Percentiles rank a stretch among this genome's conserved stretches.
These are phyloP conservation scores for Saccostrea glomerata DNA, from an alignment of 1,140 invertebrate species.

Conservation along the genomic window DNA sequence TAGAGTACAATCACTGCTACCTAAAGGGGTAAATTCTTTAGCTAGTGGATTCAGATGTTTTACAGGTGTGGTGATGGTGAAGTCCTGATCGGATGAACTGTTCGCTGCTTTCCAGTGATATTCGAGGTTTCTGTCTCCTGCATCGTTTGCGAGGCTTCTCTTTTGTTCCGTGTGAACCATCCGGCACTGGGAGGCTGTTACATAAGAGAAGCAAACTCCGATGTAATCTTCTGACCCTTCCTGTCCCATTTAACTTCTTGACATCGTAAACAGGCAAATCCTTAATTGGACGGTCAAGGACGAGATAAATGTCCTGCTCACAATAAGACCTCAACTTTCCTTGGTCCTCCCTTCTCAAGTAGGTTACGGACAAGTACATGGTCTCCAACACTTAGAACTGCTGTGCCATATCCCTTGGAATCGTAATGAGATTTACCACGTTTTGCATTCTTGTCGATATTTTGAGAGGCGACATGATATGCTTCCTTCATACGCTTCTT, in stretches of 20 bases:
- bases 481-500: slow-evolving; percentile 25
- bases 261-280: slow-evolving; percentile 40
- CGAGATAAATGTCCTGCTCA: slow-evolving; percentile 41
- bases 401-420: too few species aligned
- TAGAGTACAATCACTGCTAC: slow-evolving; percentile 1
- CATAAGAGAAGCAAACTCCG: slow-evolving; percentile 34
- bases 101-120: slow-evolving; percentile 13
- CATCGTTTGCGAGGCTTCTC: not conserved
- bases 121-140: slow-evolving; percentile 2
- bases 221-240: slow-evolving; percentile 19
- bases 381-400: too few species aligned
- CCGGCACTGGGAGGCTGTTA: not conserved
- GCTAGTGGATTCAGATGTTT: slow-evolving; percentile 5
- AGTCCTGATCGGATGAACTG: slow-evolving; percentile 6
- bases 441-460: not conserved
- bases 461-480: slow-evolving; percentile 42
- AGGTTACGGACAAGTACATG: slow-evolving; percentile 36
- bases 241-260: not conserved
- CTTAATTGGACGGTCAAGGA: not conserved
- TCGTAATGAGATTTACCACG: too few species aligned
- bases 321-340: not conserved
- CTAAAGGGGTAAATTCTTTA: not conserved
- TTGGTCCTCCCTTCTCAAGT: slow-evolving; percentile 49
- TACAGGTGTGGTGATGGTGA: slow-evolving; percentile 13
- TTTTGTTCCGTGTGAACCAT: not conserved